phyloP scores from a whole-genome alignment of 2,113 vertebrate species.

The Notarius lentiginosus region DNA sequence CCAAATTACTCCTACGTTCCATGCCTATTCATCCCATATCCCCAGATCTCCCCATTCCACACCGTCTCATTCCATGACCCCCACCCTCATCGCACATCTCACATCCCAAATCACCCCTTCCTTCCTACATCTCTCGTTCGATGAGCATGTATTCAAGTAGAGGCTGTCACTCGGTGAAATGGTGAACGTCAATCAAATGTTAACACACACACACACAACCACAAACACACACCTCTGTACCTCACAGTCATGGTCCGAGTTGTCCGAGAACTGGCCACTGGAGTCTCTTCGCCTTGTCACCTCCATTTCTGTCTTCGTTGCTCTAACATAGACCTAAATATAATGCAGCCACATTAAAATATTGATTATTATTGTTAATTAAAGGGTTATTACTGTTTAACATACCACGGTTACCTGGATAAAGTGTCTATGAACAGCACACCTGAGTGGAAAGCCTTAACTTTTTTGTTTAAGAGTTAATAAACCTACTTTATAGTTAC shows the following conservation, averaged over 20 bases:
- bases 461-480: background rate
- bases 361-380: background rate
- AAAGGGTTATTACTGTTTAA: background rate
- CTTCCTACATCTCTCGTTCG: background rate
- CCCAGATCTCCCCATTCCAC: background rate
- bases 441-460: background rate
- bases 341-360: background rate
- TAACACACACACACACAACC: constrained; percentile 25
- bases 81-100: background rate
- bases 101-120: background rate
- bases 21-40: background rate
- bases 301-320: constrained; percentile 60
- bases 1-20: too few species aligned
- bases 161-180: background rate
- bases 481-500: background rate
- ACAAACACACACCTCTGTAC: constrained; percentile 65
- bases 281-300: constrained; percentile 69
- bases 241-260: constrained; percentile 71
- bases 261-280: constrained; percentile 67
- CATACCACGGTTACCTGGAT: background rate
- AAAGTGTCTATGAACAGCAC: background rate
- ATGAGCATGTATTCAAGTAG: background rate
- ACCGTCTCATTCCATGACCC: background rate
- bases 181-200: background rate
- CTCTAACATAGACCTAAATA: constrained; percentile 57